Conservation (phyloP, 2,797 vertebrate genomes). For the Danio aesculapii region DNA sequence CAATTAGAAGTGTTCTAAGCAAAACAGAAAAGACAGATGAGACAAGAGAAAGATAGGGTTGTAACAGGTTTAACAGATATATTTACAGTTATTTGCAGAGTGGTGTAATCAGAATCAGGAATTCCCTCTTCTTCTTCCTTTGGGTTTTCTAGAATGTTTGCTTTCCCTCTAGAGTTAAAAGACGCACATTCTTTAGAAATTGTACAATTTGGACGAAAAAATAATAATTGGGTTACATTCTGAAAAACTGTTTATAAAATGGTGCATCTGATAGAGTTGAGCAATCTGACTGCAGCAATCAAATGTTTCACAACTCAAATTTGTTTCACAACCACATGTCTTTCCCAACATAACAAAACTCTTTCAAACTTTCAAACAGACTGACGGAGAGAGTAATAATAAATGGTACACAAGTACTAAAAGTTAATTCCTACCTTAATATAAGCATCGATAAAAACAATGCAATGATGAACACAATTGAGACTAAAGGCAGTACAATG, state of each 20-base stretch:
- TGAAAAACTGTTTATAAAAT: background rate
- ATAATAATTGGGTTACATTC: background rate
- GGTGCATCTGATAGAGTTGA: background rate
- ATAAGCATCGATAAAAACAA: background rate
- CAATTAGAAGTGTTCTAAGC: too few species aligned
- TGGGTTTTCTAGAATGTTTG: background rate
- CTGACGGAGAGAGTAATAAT: background rate
- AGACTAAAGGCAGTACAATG: background rate
- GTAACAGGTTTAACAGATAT: background rate
- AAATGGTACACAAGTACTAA: background rate
- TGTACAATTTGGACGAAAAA: background rate
- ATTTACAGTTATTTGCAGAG: background rate
- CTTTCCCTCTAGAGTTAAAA: conserved; percentile 15
- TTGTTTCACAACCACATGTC: too few species aligned
- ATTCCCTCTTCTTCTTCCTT: background rate
- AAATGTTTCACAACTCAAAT: too few species aligned
- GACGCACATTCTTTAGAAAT: background rate
- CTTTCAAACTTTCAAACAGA: background rate
- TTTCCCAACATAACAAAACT: background rate
- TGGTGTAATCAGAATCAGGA: conserved; percentile 4
- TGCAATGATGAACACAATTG: background rate
- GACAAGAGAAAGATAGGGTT: too few species aligned
- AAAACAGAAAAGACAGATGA: too few species aligned
- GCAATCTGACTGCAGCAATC: too few species aligned
- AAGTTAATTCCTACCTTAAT: background rate